phyloP scores from a whole-genome alignment of 2,888 invertebrate genomes.

The Abrostola tripartita region DNA sequence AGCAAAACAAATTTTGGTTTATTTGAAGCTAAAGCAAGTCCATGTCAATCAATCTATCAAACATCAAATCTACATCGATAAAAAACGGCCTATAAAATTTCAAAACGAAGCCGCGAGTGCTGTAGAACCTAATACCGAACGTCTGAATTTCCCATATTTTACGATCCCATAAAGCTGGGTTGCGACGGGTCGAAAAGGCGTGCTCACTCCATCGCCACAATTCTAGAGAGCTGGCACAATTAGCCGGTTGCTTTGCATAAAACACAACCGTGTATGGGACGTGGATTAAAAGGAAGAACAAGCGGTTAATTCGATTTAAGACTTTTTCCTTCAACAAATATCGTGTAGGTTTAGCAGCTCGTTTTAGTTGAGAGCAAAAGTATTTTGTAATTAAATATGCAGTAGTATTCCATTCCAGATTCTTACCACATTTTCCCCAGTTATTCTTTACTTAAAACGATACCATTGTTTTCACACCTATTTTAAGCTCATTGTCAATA shows the following conservation, averaged over 20 bases:
- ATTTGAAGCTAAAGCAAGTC: neutral
- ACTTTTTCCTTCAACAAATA: constrained; percentile 17
- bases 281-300: constrained; percentile 55
- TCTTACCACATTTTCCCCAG: neutral
- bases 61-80: constrained; percentile 37
- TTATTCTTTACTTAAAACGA: neutral
- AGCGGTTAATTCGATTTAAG: constrained; percentile 43
- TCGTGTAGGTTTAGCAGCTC: no score
- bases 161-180: constrained; percentile 60
- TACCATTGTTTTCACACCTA: neutral
- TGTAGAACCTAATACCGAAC: constrained; percentile 40
- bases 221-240: constrained; percentile 73
- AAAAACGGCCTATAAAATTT: constrained; percentile 47
- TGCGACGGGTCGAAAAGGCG: constrained; percentile 65
- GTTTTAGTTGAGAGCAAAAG: no score
- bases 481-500: constrained; percentile 5
- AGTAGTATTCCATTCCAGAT: no score
- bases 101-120: constrained; percentile 39
- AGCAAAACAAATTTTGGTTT: no score
- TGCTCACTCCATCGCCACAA: constrained; percentile 67
- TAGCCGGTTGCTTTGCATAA: constrained; percentile 79
- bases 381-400: no score
- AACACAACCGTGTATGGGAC: constrained; percentile 63
- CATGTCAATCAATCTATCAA: constrained; percentile 26
- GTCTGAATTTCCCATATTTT: constrained; percentile 61